These are phyloP conservation scores for Arvicanthis niloticus DNA, from an alignment of 2,113 vertebrate species.

Conservation along the genomic window DNA sequence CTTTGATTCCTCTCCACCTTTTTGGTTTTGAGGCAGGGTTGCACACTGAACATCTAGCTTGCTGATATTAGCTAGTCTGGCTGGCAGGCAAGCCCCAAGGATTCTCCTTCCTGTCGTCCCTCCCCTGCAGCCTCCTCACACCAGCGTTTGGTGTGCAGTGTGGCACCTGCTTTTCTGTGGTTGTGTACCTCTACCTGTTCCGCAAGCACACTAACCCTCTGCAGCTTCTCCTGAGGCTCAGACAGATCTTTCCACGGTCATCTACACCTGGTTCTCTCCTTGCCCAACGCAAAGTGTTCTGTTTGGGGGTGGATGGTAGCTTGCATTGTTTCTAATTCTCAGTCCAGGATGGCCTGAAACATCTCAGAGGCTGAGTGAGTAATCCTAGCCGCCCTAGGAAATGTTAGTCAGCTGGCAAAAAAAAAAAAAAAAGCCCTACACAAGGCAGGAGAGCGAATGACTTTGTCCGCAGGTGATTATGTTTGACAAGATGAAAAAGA, in stretches of 20 bases:
- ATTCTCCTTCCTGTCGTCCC: no score
- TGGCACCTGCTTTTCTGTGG: neutral
- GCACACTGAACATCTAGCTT: neutral
- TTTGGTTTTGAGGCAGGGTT: neutral
- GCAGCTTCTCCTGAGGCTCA: neutral
- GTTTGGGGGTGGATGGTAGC: neutral
- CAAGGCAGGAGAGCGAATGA: conserved; percentile 69
- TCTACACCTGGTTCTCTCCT: neutral
- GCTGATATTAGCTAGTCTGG: neutral
- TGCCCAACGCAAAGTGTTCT: neutral
- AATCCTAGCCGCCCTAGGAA: conserved; percentile 72
- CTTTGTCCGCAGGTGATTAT: conserved; percentile 75
- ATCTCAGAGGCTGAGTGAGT: conserved; percentile 64
- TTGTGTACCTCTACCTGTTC: no score
- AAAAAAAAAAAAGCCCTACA: conserved; percentile 54
- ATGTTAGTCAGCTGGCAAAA: conserved; percentile 60
- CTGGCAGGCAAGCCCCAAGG: neutral
- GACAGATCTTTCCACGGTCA: neutral
- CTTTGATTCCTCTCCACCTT: neutral
- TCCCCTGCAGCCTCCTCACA: neutral
- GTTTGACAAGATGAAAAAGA: conserved; percentile 74
- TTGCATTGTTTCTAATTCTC: conserved; percentile 46
- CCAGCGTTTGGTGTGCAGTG: neutral
- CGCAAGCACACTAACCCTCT: no score
- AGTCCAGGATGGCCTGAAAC: conserved; percentile 58